A percentile compares a stretch with the other conserved stretches of the same genome.
Conservation (phyloP, 2,888 invertebrate species). For the Smittia sp. region DNA sequence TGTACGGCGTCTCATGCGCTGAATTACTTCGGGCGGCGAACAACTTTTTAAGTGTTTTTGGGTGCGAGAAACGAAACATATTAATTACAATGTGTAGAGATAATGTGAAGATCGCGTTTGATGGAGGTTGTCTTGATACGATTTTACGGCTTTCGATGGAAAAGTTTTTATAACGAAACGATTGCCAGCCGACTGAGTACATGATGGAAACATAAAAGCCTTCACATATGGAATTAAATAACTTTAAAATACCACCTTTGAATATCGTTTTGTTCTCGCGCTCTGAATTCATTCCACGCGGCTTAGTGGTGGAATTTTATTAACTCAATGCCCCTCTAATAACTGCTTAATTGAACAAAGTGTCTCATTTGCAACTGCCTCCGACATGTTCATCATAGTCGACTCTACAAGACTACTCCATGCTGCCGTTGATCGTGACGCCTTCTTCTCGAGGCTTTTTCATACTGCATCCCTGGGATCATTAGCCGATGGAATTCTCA, state of each 20-base stretch:
- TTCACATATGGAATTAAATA: constrained; percentile 32
- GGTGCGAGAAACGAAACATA: constrained; percentile 11
- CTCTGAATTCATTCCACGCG: not conserved
- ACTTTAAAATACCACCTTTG: constrained; percentile 34
- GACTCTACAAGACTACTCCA: no score
- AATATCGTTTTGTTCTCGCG: no score
- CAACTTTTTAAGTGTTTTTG: not conserved
- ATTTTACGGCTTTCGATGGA: not conserved
- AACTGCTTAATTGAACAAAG: no score
- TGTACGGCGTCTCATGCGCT: not conserved
- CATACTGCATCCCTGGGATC: no score
- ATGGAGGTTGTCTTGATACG: not conserved
- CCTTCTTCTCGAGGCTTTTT: no score
- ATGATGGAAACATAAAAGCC: not conserved
- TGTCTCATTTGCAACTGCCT: no score
- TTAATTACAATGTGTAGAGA: not conserved
- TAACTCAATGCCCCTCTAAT: not conserved
- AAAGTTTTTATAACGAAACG: not conserved
- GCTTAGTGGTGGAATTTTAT: not conserved
- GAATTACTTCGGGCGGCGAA: not conserved
- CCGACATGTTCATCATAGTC: no score
- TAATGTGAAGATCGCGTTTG: not conserved
- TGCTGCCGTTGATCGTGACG: no score
- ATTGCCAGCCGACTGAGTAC: not conserved
- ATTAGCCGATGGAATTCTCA: no score